phyloP scores from a whole-genome alignment of 2,113 vertebrate genomes.

The Lycaon pictus region DNA sequence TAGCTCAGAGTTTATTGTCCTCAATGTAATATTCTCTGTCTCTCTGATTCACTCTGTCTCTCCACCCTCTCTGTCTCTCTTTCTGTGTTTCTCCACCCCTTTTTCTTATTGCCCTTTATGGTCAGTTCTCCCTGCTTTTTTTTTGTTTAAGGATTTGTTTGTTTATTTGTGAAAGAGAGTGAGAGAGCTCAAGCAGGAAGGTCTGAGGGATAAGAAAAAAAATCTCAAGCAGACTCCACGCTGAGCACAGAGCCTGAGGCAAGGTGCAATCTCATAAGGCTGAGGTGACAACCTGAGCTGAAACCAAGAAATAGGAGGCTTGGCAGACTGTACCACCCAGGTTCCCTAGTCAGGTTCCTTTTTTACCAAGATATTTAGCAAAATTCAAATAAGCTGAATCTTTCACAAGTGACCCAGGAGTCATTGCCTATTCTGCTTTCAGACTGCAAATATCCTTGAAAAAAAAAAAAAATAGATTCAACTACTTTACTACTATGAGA shows the following conservation, averaged over 20 bases:
- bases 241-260: neutral
- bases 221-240: neutral
- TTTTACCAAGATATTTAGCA: neutral
- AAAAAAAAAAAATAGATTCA: too few species aligned
- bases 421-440: neutral
- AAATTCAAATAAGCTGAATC: neutral
- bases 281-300: neutral
- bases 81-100: neutral
- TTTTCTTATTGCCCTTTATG: neutral
- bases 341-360: neutral
- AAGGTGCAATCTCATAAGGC: neutral
- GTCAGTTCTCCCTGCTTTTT: neutral
- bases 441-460: neutral
- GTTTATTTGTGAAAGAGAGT: neutral
- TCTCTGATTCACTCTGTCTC: neutral
- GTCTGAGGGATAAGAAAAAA: neutral
- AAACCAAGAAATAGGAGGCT: neutral
- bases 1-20: neutral
- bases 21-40: neutral
- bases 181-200: neutral
- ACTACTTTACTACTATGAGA: neutral
- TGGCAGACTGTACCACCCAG: neutral
- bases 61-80: neutral
- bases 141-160: neutral
- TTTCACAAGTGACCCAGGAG: neutral